Evolutionary conservation across 1,140 invertebrate genomes (phyloP).

Genomic region (Stenopsyche tienmushanensis): DNA sequence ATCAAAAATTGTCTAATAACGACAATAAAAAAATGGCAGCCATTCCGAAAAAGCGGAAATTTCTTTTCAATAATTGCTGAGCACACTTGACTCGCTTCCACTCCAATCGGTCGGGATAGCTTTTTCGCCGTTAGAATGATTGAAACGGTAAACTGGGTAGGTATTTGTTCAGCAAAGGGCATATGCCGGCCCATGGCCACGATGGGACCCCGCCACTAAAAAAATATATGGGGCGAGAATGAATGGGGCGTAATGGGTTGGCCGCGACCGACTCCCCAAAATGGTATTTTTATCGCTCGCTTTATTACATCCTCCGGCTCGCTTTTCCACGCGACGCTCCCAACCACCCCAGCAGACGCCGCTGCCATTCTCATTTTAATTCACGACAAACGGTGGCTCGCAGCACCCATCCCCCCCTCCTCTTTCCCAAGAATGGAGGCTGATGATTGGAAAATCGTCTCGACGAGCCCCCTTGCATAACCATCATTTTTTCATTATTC

Average conservation of each 20-base stretch:
- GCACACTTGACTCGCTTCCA: neutral
- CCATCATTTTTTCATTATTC: neutral
- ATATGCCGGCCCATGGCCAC: neutral
- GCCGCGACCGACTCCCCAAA: neutral
- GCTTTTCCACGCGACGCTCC: neutral
- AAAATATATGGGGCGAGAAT: neutral
- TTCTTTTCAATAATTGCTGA: neutral
- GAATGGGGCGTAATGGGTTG: slow-evolving; percentile 7
- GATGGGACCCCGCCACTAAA: neutral
- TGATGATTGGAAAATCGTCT: neutral
- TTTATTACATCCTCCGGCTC: slow-evolving; percentile 3
- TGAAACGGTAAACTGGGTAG: slow-evolving; percentile 3
- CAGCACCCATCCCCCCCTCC: neutral
- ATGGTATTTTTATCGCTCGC: slow-evolving; percentile 5
- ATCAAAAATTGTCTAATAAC: too few species aligned
- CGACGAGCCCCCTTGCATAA: too few species aligned
- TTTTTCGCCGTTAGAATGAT: neutral
- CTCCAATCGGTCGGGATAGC: too few species aligned
- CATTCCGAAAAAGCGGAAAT: neutral
- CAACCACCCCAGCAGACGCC: too few species aligned
- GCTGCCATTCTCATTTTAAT: neutral
- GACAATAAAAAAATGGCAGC: neutral
- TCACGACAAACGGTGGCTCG: neutral
- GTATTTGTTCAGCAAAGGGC: neutral
- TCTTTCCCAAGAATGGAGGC: neutral